Base-by-base conservation (phyloP, 2,888 invertebrate genomes). In the Microdon myrmicae region DNA sequence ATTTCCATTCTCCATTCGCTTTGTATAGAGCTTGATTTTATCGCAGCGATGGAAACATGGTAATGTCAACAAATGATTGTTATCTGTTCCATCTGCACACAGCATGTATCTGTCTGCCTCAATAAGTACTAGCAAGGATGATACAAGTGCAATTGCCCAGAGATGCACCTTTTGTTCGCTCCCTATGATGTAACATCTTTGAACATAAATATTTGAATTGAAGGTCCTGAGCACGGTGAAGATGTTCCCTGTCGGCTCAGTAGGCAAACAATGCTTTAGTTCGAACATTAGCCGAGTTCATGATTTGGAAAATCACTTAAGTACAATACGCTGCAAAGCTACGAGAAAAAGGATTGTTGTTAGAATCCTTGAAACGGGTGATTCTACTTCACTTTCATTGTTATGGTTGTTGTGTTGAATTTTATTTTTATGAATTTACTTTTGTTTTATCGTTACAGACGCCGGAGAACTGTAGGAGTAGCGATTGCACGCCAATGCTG, bases 401-500 rank as follows among this genome's bases (percentile, higher is more conserved):
- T 28, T 16, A 54, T 38, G 44, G 17, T 8, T 2, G 22, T 22
- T 6, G 8, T 6, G 28, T 29, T 29, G 29, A 29, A 20, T 14
- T 22, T 22, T 22, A 7, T 22, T 1, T 22, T 1, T 22, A 7
- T 22, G 6, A 7, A 7, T 16, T 29, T 47, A 35, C 9, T 55
- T 25, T 68, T 58, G 41, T 56, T 23, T 47, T 61, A 66, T 9
- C 35, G 43, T 67, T 69, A 4, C 72, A 81, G 81, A 74, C 74
- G 7, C 76, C 79, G 7, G 78, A 79, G 48, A 76, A 75, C 51
- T 79, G 79, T 61, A 71, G 72, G 31, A 67, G 68, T 25, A 82
- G 81, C 67, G 83, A 83, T 68, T 86, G 86, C 70, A 81, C 82
- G 68, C 83, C 85, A 68, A 82, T 83, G 79, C 80, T 84, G 70